These are phyloP conservation scores for Anthoptus insignis DNA, from an alignment of 2,888 invertebrate genomes.

Conservation along the genomic window DNA sequence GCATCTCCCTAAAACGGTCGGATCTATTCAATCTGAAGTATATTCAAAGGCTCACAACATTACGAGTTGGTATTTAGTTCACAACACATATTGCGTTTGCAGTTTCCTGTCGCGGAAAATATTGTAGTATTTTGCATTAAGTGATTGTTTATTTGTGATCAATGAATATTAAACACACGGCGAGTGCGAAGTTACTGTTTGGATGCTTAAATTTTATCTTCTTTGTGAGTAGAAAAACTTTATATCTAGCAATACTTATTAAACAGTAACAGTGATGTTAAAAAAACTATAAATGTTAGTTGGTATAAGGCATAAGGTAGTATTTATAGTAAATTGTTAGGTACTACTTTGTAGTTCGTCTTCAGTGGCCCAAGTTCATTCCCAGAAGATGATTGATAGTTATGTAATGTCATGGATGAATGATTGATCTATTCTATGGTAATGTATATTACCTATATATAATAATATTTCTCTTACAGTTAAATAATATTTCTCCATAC, in stretches of 20 bases:
- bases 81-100: slow-evolving; percentile 48
- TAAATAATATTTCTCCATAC: too few relatives aligned
- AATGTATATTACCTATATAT: too few relatives aligned
- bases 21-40: slow-evolving; percentile 74
- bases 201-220: slow-evolving; percentile 90
- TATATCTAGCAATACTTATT: neutral
- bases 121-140: slow-evolving; percentile 28
- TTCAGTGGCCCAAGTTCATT: too few relatives aligned
- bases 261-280: too few relatives aligned
- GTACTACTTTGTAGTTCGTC: too few relatives aligned
- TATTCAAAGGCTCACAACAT: slow-evolving; percentile 70
- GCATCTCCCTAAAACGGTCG: slow-evolving; percentile 85
- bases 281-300: too few relatives aligned
- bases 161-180: slow-evolving; percentile 75
- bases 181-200: slow-evolving; percentile 89
- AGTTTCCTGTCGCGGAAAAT: slow-evolving; percentile 41
- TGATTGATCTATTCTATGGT: too few relatives aligned
- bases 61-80: slow-evolving; percentile 53
- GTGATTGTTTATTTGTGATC: slow-evolving; percentile 40
- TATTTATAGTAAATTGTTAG: too few relatives aligned
- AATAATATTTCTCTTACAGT: too few relatives aligned
- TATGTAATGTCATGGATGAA: too few relatives aligned
- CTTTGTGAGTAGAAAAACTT: slow-evolving; percentile 80
- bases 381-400: too few relatives aligned
- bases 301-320: too few relatives aligned